Evolutionary conservation across 2,797 vertebrate genomes (phyloP), one percentile per base, ranked within the genome.

Genomic region (Champsocephalus esox): DNA sequence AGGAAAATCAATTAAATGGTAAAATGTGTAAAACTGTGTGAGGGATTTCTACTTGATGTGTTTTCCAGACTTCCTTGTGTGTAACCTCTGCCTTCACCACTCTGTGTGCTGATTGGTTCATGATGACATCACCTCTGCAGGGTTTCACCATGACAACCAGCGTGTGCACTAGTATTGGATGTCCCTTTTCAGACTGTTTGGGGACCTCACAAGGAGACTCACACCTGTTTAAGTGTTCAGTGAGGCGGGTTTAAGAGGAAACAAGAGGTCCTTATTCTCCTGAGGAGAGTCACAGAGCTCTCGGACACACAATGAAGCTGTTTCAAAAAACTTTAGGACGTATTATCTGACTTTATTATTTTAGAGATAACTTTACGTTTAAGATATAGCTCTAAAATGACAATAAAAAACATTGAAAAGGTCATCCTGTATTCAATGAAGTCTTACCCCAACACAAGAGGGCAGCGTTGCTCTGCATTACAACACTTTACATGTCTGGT

Each of bases 81-180:
- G 28, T 55, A 56, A 41, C 75, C 68, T 55, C 52, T 58, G 61
- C 24, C 48, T 73, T 1, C 0, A 54, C n/a, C n/a, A 9, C 56
- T 38, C 75, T 66, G n/a, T 1, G 34, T 50, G 52, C 5, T 75
- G 73, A 87, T 85, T 89, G 85, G 87, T 56, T 14, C 21, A 41
- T 19, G 79, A 59, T 90, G 84, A 89, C 72, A 70, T 88, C 88
- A 83, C 72, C 67, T 74, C 79, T 61, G 66, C 59, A 56, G 63
- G 58, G 17, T 68, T 60, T 79, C n/a, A 11, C 77, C 73, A 70
- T 81, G 70, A 76, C 77, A 73, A 82, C 81, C 60, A 46, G 38
- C 14, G 66, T 16, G 67, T 61, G 69, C 61, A 38, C 66, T 72
- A 58, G 73, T 62, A 70, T 61, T 77, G 68, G 81, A 70, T 77